Evolutionary conservation across 2,113 vertebrate species (phyloP), one percentile per base, ranked within the genome.

Genomic region (Onychostruthus taczanowskii): DNA sequence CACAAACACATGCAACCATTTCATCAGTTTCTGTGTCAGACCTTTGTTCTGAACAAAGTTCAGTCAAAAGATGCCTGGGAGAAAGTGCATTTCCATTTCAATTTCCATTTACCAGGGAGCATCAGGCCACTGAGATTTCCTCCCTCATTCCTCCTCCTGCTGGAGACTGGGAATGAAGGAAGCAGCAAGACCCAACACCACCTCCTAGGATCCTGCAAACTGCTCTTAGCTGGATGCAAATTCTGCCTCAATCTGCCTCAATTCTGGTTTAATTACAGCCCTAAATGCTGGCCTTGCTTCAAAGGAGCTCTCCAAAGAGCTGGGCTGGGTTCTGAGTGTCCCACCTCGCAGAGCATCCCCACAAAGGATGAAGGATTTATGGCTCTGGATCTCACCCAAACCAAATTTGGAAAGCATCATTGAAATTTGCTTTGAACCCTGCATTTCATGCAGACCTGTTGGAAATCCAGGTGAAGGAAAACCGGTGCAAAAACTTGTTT

Each of bases 391-490:
- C 33, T 55, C 17, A 4, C 13, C 64, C 94, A 96, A 90, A n/a
- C 10, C 55, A 23, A 26, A 72, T 74, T 21, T 95, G 72, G 87
- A 88, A 94, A 35, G 19, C 28, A 88, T 21, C 31, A 14, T 16
- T 84, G 50, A 63, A 43, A 49, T 64, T 22, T 62, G 37, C 90
- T 97, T 93, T 96, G 93, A 96, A 93, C 82, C 3, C 20, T 30
- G 24, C 50, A 63, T 37, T 74, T 94, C 67, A 87, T n/a, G 55
- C 1, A 16, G 83, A 88, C 19, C 43, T 91, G 44, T 2, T 74
- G 61, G 67, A 78, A 92, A 41, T 86, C 94, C 94, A 89, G 76
- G 80, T 84, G 72, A 79, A 78, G 49, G 39, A 67, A 81, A 89
- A 69, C 39, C 10, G 0, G 67, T 30, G 30, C 43, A 86, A 80